A percentile compares a stretch with the other conserved stretches of the same genome.
Conservation (phyloP, 1,140 invertebrate species). For the Drosophila subobscura region DNA sequence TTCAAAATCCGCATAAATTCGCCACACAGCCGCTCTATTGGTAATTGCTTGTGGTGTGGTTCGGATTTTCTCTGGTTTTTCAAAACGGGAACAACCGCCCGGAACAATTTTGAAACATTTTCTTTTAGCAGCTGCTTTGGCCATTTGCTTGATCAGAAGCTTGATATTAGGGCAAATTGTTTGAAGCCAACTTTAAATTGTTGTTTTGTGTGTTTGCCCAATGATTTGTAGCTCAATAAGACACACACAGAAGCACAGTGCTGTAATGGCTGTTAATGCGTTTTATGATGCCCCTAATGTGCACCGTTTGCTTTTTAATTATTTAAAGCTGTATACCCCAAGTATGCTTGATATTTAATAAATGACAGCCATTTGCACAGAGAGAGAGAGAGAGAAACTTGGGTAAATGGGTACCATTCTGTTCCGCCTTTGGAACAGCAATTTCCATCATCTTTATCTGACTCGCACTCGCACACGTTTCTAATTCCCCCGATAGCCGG, state of each 20-base stretch:
- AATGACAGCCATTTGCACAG: slow-evolving; percentile 52
- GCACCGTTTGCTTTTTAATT: slow-evolving; percentile 42
- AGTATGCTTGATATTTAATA: slow-evolving; percentile 55
- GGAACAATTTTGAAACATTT: background rate
- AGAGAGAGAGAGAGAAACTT: slow-evolving; percentile 11
- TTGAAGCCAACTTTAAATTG: slow-evolving; percentile 53
- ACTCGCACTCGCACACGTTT: slow-evolving; percentile 41
- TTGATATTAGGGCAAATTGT: slow-evolving; percentile 53
- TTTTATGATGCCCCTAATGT: slow-evolving; percentile 42
- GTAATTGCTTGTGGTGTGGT: no score
- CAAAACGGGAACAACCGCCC: background rate
- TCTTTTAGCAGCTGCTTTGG: slow-evolving; percentile 32
- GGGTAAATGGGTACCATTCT: background rate
- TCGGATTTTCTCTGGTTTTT: background rate
- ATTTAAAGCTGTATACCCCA: slow-evolving; percentile 33
- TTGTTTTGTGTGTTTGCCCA: slow-evolving; percentile 29
- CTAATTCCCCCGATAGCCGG: slow-evolving; percentile 57
- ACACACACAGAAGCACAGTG: slow-evolving; percentile 11
- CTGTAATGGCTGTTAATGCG: slow-evolving; percentile 38
- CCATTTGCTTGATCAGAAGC: slow-evolving; percentile 42
- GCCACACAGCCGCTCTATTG: background rate
- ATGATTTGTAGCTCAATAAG: slow-evolving; percentile 49
- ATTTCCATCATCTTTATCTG: slow-evolving; percentile 18
- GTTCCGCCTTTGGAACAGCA: slow-evolving; percentile 27
- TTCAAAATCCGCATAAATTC: slow-evolving; percentile 7